These are phyloP conservation scores for Isaurus tuberculatus DNA, from an alignment of 92 coral and sea anemone species.

Conservation along the genomic window DNA sequence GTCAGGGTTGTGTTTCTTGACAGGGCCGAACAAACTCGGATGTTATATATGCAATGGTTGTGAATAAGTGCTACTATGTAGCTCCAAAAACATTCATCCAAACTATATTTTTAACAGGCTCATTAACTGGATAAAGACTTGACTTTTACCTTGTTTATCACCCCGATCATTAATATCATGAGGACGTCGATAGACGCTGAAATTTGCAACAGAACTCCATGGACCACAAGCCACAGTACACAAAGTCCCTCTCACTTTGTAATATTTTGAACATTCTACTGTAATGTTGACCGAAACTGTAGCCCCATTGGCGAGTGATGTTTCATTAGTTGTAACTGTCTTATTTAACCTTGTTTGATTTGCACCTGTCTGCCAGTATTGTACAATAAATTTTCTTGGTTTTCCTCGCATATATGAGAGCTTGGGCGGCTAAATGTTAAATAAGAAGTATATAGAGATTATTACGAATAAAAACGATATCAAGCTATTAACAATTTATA, in stretches of 20 bases:
- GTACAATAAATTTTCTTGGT: background rate
- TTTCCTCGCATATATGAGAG: background rate
- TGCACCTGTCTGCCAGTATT: constrained; percentile 9
- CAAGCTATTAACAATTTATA: too few species aligned
- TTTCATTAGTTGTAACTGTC: background rate
- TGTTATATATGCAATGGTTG: too few species aligned
- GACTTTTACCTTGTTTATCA: background rate
- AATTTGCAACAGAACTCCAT: background rate
- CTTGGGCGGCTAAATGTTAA: background rate
- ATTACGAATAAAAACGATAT: too few species aligned
- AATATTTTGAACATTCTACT: background rate
- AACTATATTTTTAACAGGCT: too few species aligned
- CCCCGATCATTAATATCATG: background rate
- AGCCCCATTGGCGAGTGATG: background rate
- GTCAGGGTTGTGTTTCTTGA: too few species aligned
- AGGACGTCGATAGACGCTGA: background rate
- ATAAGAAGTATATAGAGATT: background rate
- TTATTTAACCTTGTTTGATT: background rate
- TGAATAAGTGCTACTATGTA: too few species aligned
- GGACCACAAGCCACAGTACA: constrained; percentile 18
- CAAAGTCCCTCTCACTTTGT: background rate
- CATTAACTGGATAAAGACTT: background rate
- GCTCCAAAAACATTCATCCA: too few species aligned
- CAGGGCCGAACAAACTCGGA: too few species aligned
- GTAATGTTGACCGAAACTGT: constrained; percentile 14